Evolutionary conservation across 2,113 vertebrate genomes (phyloP), one percentile per base, ranked within the genome.

Genomic region (Merops nubicus): DNA sequence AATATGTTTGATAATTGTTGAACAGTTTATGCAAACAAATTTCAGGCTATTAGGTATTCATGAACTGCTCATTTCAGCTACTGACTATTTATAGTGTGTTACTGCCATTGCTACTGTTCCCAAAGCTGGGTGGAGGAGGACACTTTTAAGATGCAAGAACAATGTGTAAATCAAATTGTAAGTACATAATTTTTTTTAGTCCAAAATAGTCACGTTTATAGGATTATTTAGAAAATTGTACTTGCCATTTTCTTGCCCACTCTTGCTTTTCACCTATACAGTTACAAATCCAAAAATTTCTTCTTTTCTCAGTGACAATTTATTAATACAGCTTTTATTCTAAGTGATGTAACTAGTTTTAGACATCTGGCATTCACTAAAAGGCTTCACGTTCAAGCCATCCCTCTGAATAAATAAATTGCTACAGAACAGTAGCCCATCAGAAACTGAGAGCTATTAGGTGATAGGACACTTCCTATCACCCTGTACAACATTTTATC

Each of bases 41-140:
- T 81, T 69, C 85, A 94, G 73, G 26, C 43, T 84, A n/a, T 50
- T 78, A 67, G 50, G 33, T 85, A 80, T 86, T 85, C 53, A 86
- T 76, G n/a, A 86, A 53, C 62, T 91, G 90, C 72, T 96, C 88
- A 59, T 64, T 88, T 96, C 65, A 94, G 75, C 38, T 85, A 34
- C 31, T 85, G 74, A 36, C 47, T 86, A 60, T 91, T 88, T 85
- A 88, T 65, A 93, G 53, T 45, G 25, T 33, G 36, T 45, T 67
- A 53, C 43, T 85, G 60, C 14, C 62, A 64, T 42, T 73, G 72
- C 68, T 73, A 63, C 42, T 76, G 67, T 65, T 93, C 68, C 34
- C 63, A 75, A 86, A 91, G 47, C 65, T 63, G 31, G 25, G 38
- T 48, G 84, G 69, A 51, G 78, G 65, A 91, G 53, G 59, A 95